Base-by-base conservation (phyloP, 1,140 invertebrate genomes). In the Listronotus bonariensis region DNA sequence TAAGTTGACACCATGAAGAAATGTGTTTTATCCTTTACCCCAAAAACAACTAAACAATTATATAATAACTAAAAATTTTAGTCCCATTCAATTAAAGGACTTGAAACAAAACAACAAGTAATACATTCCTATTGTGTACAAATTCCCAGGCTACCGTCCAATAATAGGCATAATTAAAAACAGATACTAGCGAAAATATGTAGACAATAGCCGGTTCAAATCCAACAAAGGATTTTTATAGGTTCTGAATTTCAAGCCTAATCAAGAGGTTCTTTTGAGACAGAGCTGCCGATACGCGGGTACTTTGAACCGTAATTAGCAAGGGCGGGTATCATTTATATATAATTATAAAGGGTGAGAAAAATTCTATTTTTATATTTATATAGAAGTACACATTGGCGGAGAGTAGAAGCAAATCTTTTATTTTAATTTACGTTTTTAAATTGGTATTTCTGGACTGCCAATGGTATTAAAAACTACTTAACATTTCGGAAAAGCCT, bases 261-360 rank as follows among this genome's bases (percentile, higher is more conserved):
- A 62, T 62, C 59, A 62, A 62, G 49, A 15, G 59, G 42, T 62
- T 38, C 59, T 43, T 62, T 62, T 62, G 59, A 62, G 34, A 31
- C 14, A 34, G 26, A 34, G 48, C n/a, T 18, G 57, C 57, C 57
- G 57, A 60, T 60, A 51, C 57, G 59, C 59, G 59, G 59, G 31
- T 20, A 34, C 49, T 62, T 62, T 62, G 59, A 62, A 18, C 40
- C 41, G 17, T 62, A 62, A 62, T 62, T 62, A 62, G 59, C 59
- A 62, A 53, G 59, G 59, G 59, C 59, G 59, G 43, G 59, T 41
- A 53, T 62, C 59, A 53, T 43, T 62, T 62, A 62, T 53, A 51
- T 41, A 62, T 62, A 62, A 62, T 62, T 62, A 62, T 53, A 62
- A 62, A 62, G 59, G 59, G 59, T 62, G 59, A 62, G 59, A 59